A percentile compares a stretch with the other conserved stretches of the same genome.
phyloP scores from a whole-genome alignment of 2,797 vertebrate species.

The Notolepis coatsorum region DNA sequence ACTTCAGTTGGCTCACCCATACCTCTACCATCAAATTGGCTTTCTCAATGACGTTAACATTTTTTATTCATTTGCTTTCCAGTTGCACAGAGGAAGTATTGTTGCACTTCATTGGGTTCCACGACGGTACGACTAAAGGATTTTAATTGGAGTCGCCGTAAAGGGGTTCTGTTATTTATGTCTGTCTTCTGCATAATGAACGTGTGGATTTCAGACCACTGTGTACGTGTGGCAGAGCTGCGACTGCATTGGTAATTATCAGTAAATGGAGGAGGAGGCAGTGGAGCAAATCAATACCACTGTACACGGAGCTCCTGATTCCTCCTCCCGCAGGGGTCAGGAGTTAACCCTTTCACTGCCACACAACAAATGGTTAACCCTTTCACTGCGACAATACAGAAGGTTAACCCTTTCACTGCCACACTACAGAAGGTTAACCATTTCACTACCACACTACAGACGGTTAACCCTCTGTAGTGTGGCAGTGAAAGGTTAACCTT shows the following conservation, averaged over 20 bases:
- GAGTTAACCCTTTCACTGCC: too few relatives aligned
- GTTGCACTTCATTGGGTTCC: slow-evolving; percentile 69
- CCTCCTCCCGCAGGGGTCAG: slow-evolving; percentile 54
- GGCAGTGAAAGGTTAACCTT: too few relatives aligned
- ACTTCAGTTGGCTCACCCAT: slow-evolving; percentile 24
- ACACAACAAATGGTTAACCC: too few relatives aligned
- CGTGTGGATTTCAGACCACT: slow-evolving; percentile 72
- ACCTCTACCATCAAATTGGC: slow-evolving; percentile 33
- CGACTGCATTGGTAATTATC: slow-evolving; percentile 81
- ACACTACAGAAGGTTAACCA: too few relatives aligned
- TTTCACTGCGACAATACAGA: too few relatives aligned
- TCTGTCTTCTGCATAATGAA: slow-evolving; percentile 81
- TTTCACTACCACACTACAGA: too few relatives aligned
- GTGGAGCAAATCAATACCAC: slow-evolving; percentile 76
- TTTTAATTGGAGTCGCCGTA: slow-evolving; percentile 82
- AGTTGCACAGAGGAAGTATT: slow-evolving; percentile 54
- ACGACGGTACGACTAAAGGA: slow-evolving; percentile 68
- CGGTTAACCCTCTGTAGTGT: too few relatives aligned
- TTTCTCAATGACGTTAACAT: too few relatives aligned
- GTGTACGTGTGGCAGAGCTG: slow-evolving; percentile 72
- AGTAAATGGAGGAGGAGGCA: slow-evolving; percentile 79
- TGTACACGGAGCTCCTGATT: slow-evolving; percentile 53
- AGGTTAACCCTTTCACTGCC: too few relatives aligned
- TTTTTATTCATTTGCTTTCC: slow-evolving; percentile 42
- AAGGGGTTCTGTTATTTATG: slow-evolving; percentile 64